A percentile compares a stretch with the other conserved stretches of the same genome.
phyloP scores from a whole-genome alignment of 1,140 invertebrate species.

The Drosophila obscura region DNA sequence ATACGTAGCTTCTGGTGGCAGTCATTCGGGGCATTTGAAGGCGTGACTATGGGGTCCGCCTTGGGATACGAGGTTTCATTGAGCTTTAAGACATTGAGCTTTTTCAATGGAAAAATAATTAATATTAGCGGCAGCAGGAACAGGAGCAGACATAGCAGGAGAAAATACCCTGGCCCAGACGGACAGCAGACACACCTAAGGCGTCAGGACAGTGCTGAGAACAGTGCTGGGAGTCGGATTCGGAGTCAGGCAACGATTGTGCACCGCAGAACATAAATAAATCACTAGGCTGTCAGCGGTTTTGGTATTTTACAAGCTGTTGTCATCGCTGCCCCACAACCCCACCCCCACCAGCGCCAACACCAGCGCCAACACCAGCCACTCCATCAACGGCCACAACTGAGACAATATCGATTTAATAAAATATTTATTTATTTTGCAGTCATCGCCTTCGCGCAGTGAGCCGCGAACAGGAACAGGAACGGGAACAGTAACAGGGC shows the following conservation, averaged over 20 bases:
- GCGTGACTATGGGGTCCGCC: neutral
- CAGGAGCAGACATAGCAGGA: no score
- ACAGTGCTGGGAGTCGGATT: no score
- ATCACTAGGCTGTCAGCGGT: slow-evolving; percentile 57
- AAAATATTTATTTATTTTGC: slow-evolving; percentile 61
- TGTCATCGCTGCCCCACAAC: slow-evolving; percentile 41
- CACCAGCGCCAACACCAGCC: neutral
- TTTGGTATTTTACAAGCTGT: slow-evolving; percentile 57
- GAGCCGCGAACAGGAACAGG: slow-evolving; percentile 15
- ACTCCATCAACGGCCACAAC: slow-evolving; percentile 10
- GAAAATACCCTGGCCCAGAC: slow-evolving; percentile 1
- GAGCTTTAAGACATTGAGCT: neutral
- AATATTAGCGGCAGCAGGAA: slow-evolving; percentile 20
- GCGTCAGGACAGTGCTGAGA: neutral
- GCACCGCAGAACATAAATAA: slow-evolving; percentile 61
- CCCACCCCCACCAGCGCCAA: neutral
- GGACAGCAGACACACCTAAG: slow-evolving; percentile 38
- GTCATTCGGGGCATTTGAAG: no score
- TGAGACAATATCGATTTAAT: slow-evolving; percentile 63
- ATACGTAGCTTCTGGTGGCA: no score
- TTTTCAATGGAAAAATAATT: slow-evolving; percentile 27
- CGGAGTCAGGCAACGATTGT: neutral
- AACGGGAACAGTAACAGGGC: no score
- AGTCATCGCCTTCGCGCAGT: slow-evolving; percentile 4
- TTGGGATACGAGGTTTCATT: neutral